Conservation (phyloP, 2,113 vertebrate genomes). For the Tychaedon coryphoeus region DNA sequence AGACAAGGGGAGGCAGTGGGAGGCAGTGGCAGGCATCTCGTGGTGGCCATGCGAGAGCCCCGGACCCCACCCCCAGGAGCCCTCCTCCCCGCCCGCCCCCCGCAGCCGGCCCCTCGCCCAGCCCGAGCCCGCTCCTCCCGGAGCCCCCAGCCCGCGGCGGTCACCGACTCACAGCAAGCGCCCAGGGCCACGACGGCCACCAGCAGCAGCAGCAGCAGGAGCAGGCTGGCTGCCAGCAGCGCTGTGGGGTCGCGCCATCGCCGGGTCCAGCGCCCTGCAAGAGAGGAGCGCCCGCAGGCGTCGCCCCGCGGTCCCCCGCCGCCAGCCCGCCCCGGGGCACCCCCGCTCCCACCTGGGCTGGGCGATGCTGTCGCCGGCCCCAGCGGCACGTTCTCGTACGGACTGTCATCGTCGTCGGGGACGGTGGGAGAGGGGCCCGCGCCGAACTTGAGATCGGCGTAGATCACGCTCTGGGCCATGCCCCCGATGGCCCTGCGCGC, state of each 20-base stretch:
- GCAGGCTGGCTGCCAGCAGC: neutral
- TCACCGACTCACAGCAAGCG: neutral
- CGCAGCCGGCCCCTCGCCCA: neutral
- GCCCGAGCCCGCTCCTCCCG: neutral
- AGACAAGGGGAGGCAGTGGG: too few species aligned
- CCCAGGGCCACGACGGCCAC: neutral
- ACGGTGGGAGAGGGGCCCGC: accelerated
- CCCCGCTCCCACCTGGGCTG: neutral
- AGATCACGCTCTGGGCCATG: slow-evolving; percentile 18
- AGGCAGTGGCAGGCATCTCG: neutral
- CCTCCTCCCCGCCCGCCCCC: accelerated
- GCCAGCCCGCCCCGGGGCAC: accelerated
- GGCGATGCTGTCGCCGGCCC: neutral
- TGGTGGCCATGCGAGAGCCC: neutral
- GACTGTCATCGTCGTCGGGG: neutral
- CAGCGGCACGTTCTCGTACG: neutral
- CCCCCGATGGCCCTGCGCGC: accelerated
- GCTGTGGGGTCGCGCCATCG: neutral
- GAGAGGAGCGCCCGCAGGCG: neutral
- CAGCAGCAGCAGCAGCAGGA: neutral
- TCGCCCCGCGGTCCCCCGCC: accelerated
- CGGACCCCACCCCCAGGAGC: accelerated
- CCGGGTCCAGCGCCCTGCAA: neutral
- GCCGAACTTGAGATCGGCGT: neutral
- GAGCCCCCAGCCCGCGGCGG: accelerated